Evolutionary conservation across 2,113 vertebrate genomes (phyloP), one percentile per base, ranked within the genome.

Genomic region (Brachyistius frenatus): DNA sequence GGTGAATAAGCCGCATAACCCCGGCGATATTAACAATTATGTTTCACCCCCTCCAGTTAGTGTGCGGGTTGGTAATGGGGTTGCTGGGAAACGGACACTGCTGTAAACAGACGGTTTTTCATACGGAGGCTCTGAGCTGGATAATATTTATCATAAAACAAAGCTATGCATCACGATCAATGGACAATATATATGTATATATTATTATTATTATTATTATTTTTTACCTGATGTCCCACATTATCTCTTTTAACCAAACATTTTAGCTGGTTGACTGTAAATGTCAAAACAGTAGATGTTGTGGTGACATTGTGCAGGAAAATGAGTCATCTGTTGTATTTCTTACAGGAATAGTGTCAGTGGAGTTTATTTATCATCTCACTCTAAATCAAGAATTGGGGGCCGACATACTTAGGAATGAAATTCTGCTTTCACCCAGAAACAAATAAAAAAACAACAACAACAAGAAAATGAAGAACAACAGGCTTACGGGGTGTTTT

Each of bases 1-100:
- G 44, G 66, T 58, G 67, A 87, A 83, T 63, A 74, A 60, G 73
- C 70, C 39, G 67, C 68, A 67, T 63, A 75, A 73, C 75, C 72
- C 73, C 31, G 23, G 69, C 46, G 73, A 84, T 81, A 85, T 80
- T 63, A 79, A 66, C 71, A 86, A 85, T 87, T 83, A 87, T 81
- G 63, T 71, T 69, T 82, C 56, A 53, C 46, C 46, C 66, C 33
- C 52, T 78, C 80, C 74, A 60, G 33, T 68, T 76, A 80, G 76
- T 86, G 78, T 77, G 55, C 73, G 60, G 49, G 70, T 73, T 81
- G 72, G 30, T 80, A 76, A 86, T 78, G 71, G 55, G 68, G 92
- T 93, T 94, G 92, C 93, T 84, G 85, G 86, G 92, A 93, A 83
- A 94, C 92, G 73, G 36, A 84, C 37, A 36, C 69, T 66, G 76